Evolutionary conservation across 2,113 vertebrate genomes (phyloP).

Genomic region (Aegithalos caudatus): DNA sequence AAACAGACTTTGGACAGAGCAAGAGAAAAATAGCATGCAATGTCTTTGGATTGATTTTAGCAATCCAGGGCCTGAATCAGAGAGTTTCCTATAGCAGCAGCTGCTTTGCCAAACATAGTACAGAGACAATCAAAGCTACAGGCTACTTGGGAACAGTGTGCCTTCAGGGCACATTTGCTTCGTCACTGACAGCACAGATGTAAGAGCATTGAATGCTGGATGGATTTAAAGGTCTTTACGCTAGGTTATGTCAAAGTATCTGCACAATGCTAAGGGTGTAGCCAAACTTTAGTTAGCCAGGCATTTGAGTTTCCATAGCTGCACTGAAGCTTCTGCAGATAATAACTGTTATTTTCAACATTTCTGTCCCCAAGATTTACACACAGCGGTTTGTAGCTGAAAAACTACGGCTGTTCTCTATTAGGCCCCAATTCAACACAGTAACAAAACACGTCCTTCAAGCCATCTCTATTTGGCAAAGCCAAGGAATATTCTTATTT

Average conservation of each 20-base stretch:
- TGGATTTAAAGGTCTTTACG: not conserved
- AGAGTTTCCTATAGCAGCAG: not conserved
- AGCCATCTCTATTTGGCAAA: conserved; percentile 25
- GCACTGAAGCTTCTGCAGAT: conserved; percentile 16
- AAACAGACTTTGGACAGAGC: not conserved
- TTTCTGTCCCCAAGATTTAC: conserved; percentile 35
- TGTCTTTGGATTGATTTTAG: not conserved
- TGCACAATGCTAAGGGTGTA: not conserved
- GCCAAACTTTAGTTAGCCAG: conserved; percentile 9
- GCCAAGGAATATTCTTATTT: conserved; percentile 21
- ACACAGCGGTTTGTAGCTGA: conserved; percentile 29
- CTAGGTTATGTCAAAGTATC: conserved; percentile 10
- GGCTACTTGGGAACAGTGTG: not conserved
- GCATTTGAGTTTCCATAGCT: conserved; percentile 18
- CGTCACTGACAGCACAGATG: not conserved
- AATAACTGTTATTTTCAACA: conserved; percentile 50
- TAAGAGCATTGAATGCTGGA: not conserved
- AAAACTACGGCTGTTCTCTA: conserved; percentile 36
- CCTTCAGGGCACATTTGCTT: not conserved
- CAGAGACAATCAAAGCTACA: not conserved
- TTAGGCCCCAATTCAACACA: conserved; percentile 42
- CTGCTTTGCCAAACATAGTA: not conserved
- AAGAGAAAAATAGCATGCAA: not conserved
- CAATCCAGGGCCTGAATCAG: not conserved
- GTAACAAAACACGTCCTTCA: not conserved